phyloP scores from a whole-genome alignment of 2,888 invertebrate species.

The Tethea ocularis region DNA sequence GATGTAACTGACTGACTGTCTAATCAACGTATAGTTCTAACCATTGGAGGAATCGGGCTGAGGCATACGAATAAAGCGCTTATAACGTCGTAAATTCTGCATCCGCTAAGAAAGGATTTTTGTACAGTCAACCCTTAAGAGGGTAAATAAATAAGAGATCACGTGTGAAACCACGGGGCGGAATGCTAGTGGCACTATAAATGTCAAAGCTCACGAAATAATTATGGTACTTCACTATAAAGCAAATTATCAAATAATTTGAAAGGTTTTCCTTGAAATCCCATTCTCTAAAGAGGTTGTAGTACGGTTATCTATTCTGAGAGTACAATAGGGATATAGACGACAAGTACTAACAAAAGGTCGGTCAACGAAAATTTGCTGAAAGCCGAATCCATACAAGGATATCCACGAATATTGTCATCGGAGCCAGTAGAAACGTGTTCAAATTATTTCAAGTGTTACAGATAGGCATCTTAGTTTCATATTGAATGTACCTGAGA shows the following conservation, averaged over 20 bases:
- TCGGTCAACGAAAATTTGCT: slow-evolving; percentile 47
- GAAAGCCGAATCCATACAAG: slow-evolving; percentile 48
- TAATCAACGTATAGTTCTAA: no score
- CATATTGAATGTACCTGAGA: neutral
- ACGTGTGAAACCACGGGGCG: no score
- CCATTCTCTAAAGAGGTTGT: slow-evolving; percentile 42
- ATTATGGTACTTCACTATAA: slow-evolving; percentile 14
- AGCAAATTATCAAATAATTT: slow-evolving; percentile 37
- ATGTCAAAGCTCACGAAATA: neutral
- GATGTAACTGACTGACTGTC: no score
- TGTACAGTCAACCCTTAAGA: no score
- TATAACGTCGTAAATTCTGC: no score
- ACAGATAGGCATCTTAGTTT: slow-evolving; percentile 7
- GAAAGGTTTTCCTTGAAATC: slow-evolving; percentile 42
- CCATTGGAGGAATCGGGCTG: no score
- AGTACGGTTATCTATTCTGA: slow-evolving; percentile 47
- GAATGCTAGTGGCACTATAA: neutral
- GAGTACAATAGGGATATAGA: slow-evolving; percentile 47
- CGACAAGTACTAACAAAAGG: slow-evolving; percentile 56
- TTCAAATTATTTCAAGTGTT: slow-evolving; percentile 40
- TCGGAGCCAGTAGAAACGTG: slow-evolving; percentile 39
- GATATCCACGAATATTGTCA: slow-evolving; percentile 35
- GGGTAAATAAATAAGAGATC: no score
- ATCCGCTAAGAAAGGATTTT: no score
- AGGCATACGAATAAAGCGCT: no score